A percentile compares a stretch with the other conserved stretches of the same genome.
These are phyloP conservation scores for Microtus pennsylvanicus DNA, from an alignment of 2,113 vertebrate genomes.

Conservation along the genomic window DNA sequence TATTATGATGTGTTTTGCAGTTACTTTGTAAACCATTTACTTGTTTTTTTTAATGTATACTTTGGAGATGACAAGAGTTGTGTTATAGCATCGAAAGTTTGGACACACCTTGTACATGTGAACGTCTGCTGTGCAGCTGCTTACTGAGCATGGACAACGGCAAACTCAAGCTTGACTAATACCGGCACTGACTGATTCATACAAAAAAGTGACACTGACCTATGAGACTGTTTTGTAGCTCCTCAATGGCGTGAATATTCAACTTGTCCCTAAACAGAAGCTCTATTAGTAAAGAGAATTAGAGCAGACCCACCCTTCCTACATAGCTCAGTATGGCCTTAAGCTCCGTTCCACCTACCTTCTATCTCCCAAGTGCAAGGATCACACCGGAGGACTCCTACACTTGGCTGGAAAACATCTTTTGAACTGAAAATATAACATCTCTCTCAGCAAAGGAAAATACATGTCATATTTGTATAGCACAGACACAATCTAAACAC, in stretches of 20 bases:
- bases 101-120: too few relatives aligned
- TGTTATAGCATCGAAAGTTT: too few relatives aligned
- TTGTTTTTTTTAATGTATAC: background rate
- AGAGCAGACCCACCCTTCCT: too few relatives aligned
- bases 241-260: constrained; percentile 39
- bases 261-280: background rate
- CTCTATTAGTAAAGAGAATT: background rate
- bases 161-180: background rate
- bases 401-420: background rate
- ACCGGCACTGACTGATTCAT: background rate
- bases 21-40: background rate
- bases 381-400: too few relatives aligned
- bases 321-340: background rate
- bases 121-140: too few relatives aligned
- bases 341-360: background rate
- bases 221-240: background rate
- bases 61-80: background rate
- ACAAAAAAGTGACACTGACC: constrained; percentile 13
- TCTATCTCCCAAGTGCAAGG: background rate
- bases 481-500: background rate
- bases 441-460: constrained; percentile 38
- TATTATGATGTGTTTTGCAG: too few relatives aligned
- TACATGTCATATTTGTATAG: background rate
- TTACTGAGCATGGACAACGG: background rate
- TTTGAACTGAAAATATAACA: constrained; percentile 20